Evolutionary conservation across 2,888 invertebrate genomes (phyloP), one percentile per base, ranked within the genome.

Genomic region (Argynnis bischoffii): DNA sequence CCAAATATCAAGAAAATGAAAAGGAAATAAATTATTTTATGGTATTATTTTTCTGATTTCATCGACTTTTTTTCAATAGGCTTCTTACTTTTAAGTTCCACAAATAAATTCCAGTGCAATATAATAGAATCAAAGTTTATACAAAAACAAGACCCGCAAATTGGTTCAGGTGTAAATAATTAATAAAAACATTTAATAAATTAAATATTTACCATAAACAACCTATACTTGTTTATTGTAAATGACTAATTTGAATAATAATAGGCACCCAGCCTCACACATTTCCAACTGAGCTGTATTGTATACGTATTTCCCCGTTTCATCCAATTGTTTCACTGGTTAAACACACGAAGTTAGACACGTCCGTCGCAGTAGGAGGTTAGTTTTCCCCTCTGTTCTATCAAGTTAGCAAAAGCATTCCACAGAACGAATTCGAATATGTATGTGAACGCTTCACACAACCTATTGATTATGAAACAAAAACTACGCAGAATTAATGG

Each of bases 381-480:
- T 56, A 71, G 60, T 66, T 71, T 63, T 61, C 65, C 69, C 69
- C 63, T 51, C 47, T 55, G 54, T 56, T 50, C 70, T 60, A 51
- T 35, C 16, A 57, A 66, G 18, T 60, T 46, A 18, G 63, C 60
- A 55, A 18, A 50, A 61, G 66, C 50, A 59, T 63, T 68, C 68
- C 59, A 59, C 53, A 68, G 47, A 65, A 63, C 35, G 31, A 55
- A 63, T 69, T 55, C 59, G 61, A 56, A 60, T 69, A 51, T 59
- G 64, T 66, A 66, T 55, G 53, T 59, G 56, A 69, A 70, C 55
- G 55, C 15, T 69, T 71, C 71, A 56, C 71, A 69, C 66, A 71
- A 55, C 57, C 68, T 69, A 72, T 70, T 66, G 68, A 72, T 72
- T 68, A 70, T 69, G 57, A 67, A 67, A 71, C 64, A 71, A 72